A percentile compares a stretch with the other conserved stretches of the same genome.
phyloP scores from a whole-genome alignment of 2,797 vertebrate genomes.

The Oryzias dopingdopingensis region DNA sequence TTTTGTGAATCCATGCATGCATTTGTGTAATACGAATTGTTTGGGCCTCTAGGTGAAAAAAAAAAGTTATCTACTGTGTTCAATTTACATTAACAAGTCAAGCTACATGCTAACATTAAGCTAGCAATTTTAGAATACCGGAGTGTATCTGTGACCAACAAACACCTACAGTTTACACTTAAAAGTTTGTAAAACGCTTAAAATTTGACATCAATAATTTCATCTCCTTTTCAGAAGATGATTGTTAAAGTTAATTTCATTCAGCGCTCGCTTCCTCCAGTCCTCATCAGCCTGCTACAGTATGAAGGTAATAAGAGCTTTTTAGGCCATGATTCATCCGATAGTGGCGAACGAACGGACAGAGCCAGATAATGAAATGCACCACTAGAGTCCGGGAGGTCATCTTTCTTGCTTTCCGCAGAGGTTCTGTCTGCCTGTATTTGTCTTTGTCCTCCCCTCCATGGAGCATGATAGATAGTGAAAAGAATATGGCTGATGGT shows the following conservation, averaged over 20 bases:
- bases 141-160: too few species aligned
- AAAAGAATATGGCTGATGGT: constrained; percentile 64
- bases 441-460: constrained; percentile 76
- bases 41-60: too few species aligned
- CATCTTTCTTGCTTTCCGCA: constrained; percentile 60
- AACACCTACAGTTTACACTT: not conserved
- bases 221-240: constrained; percentile 15
- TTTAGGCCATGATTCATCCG: constrained; percentile 23
- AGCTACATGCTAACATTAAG: too few species aligned
- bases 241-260: constrained; percentile 30
- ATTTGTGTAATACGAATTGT: too few species aligned
- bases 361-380: constrained; percentile 66
- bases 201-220: not conserved
- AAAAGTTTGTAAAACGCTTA: too few species aligned
- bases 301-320: constrained; percentile 46
- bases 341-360: constrained; percentile 54
- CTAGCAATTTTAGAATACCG: too few species aligned
- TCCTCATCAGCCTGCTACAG: constrained; percentile 10
- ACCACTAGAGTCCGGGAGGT: constrained; percentile 54
- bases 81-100: too few species aligned
- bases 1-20: too few species aligned
- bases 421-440: constrained; percentile 57
- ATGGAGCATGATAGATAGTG: constrained; percentile 67
- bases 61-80: too few species aligned
- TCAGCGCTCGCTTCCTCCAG: constrained; percentile 2